Evolutionary conservation across 2,797 vertebrate species (phyloP).

Genomic region (Lacerta bilineata): DNA sequence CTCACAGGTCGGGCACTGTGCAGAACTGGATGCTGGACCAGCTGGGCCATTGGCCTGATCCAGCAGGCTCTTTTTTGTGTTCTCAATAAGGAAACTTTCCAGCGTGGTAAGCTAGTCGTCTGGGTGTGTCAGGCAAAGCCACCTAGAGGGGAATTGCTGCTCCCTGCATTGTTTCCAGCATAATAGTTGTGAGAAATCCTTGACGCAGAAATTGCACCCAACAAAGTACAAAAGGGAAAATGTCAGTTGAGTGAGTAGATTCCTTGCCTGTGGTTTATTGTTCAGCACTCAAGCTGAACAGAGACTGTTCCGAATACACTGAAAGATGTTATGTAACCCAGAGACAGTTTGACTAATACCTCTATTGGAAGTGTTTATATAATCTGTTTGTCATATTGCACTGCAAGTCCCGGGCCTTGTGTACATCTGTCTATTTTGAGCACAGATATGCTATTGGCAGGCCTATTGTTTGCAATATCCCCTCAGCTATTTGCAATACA

Average conservation of each 20-base stretch:
- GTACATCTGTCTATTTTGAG: conserved; percentile 8
- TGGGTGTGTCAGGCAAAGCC: background rate
- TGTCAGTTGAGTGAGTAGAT: background rate
- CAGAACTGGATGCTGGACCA: too few relatives aligned
- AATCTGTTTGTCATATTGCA: background rate
- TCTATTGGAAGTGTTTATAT: conserved; percentile 3
- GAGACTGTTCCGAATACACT: background rate
- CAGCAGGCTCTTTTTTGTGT: too few relatives aligned
- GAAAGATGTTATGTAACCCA: conserved; percentile 10
- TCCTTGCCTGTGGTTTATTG: background rate
- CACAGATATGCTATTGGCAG: conserved; percentile 10
- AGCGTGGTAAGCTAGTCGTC: background rate
- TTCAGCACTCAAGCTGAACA: background rate
- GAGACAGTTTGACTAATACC: conserved; percentile 17
- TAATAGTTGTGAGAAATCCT: background rate
- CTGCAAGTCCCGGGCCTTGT: conserved; percentile 6
- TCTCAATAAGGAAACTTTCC: too few relatives aligned
- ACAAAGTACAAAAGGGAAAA: background rate
- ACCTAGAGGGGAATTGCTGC: too few relatives aligned
- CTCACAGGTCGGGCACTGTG: too few relatives aligned
- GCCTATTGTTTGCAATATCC: background rate
- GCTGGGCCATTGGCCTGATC: too few relatives aligned
- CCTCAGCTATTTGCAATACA: background rate
- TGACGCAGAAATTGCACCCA: background rate
- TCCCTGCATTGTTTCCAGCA: background rate